These are phyloP conservation scores for Enteromius afrohamiltoni DNA, from an alignment of 2,797 vertebrate species.

Conservation along the genomic window DNA sequence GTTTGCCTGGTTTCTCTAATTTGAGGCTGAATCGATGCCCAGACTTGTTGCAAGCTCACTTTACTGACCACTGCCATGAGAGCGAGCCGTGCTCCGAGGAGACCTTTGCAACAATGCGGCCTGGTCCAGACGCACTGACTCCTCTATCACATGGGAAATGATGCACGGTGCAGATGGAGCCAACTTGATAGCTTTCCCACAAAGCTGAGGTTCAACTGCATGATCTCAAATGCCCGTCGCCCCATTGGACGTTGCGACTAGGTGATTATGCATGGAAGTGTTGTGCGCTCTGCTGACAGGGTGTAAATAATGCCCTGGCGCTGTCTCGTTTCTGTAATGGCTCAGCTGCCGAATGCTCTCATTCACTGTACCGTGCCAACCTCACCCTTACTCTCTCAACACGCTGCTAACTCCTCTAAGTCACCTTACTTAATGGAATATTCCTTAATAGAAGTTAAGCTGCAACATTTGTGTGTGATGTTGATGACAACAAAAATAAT, in stretches of 20 bases:
- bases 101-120: neutral
- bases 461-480: neutral
- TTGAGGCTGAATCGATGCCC: constrained; percentile 29
- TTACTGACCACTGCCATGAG: constrained; percentile 32
- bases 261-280: constrained; percentile 34
- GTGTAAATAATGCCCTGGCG: constrained; percentile 44
- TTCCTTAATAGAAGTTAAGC: neutral
- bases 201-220: neutral
- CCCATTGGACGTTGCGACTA: neutral
- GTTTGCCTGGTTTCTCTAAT: constrained; percentile 39
- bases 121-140: constrained; percentile 28
- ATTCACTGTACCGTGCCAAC: constrained; percentile 22
- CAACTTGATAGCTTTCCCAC: constrained; percentile 38
- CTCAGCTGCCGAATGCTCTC: constrained; percentile 48
- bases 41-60: constrained; percentile 30
- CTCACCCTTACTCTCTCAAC: neutral
- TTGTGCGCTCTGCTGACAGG: constrained; percentile 27
- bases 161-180: constrained; percentile 25
- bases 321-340: constrained; percentile 13
- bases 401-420: constrained; percentile 5
- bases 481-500: neutral
- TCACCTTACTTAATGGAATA: constrained; percentile 7
- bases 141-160: constrained; percentile 34
- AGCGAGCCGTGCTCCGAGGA: neutral
- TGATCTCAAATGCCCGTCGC: constrained; percentile 25